Evolutionary conservation across 30 jellyfish, hydroid and myxozoan genomes (phyloP).

Genomic region (Catostylus mosaicus): DNA sequence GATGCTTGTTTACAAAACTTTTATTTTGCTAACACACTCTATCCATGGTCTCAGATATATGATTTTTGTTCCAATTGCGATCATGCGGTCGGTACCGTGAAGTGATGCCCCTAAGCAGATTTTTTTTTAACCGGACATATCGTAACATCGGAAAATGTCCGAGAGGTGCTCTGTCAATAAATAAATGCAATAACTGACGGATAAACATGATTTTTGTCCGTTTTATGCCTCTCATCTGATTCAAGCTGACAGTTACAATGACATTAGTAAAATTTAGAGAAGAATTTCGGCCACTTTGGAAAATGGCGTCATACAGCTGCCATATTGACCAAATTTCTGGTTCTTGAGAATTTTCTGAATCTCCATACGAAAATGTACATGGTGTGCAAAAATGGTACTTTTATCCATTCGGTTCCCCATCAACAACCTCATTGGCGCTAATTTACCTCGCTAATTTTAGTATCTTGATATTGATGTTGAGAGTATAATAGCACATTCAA

Average conservation of each 20-base stretch:
- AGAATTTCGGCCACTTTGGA: slow-evolving; percentile 21
- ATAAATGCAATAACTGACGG: background rate
- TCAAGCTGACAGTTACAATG: background rate
- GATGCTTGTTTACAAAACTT: slow-evolving; percentile 31
- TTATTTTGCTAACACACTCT: too few species aligned
- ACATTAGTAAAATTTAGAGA: too few species aligned
- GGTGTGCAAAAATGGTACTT: slow-evolving; percentile 23
- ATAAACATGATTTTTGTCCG: slow-evolving; percentile 22
- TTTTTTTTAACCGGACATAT: background rate
- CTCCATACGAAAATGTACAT: slow-evolving; percentile 38
- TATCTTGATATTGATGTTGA: too few species aligned
- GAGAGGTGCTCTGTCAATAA: background rate
- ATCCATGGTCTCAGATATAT: too few species aligned
- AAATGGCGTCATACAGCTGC: slow-evolving; percentile 43
- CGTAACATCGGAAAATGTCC: slow-evolving; percentile 26
- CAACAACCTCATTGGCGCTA: background rate
- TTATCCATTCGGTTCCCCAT: slow-evolving; percentile 10
- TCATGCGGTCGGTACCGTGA: too few species aligned
- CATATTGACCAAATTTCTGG: slow-evolving; percentile 23
- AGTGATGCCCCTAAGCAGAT: too few species aligned
- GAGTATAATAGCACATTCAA: too few species aligned
- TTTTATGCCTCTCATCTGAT: background rate
- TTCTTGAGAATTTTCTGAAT: slow-evolving; percentile 43
- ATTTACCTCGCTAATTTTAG: background rate
- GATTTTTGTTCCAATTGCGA: too few species aligned